These are phyloP conservation scores for Phalloptychus januarius DNA, from an alignment of 2,797 vertebrate genomes.

Conservation along the genomic window DNA sequence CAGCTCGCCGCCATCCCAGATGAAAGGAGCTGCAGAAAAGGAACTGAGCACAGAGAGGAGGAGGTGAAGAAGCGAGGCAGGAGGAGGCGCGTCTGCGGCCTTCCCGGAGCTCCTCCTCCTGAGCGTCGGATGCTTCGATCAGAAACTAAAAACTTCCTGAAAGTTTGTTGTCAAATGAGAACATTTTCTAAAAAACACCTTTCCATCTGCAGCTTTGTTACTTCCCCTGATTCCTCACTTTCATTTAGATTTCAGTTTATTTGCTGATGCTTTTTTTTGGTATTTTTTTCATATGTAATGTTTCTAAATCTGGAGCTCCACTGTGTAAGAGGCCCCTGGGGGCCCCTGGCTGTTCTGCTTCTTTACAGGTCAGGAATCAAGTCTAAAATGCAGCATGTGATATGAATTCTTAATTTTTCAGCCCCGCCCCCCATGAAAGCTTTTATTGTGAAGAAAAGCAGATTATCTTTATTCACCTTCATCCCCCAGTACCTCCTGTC, in stretches of 20 bases:
- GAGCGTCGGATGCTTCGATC: neutral
- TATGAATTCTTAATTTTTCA: constrained; percentile 87
- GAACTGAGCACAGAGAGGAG: constrained; percentile 44
- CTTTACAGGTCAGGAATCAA: constrained; percentile 74
- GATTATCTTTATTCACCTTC: constrained; percentile 89
- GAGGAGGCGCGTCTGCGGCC: constrained; percentile 79
- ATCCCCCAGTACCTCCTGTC: constrained; percentile 52
- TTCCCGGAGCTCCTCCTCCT: neutral
- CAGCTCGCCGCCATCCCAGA: constrained; percentile 82
- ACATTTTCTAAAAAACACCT: neutral
- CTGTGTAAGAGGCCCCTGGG: constrained; percentile 7
- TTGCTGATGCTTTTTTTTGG: neutral
- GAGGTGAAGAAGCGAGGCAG: constrained; percentile 56
- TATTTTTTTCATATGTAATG: neutral
- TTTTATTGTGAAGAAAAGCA: constrained; percentile 84
- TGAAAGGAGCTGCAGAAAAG: constrained; percentile 82
- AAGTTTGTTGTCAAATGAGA: neutral
- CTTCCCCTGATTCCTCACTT: neutral
- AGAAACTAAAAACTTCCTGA: constrained; percentile 1
- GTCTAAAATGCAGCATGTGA: constrained; percentile 86
- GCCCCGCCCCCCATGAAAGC: constrained; percentile 72
- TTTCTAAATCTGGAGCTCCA: neutral
- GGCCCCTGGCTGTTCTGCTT: constrained; percentile 45
- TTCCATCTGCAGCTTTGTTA: neutral
- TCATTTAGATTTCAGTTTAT: neutral